Conservation (phyloP, 2,113 vertebrate species). For the Phyllostomus discolor region DNA sequence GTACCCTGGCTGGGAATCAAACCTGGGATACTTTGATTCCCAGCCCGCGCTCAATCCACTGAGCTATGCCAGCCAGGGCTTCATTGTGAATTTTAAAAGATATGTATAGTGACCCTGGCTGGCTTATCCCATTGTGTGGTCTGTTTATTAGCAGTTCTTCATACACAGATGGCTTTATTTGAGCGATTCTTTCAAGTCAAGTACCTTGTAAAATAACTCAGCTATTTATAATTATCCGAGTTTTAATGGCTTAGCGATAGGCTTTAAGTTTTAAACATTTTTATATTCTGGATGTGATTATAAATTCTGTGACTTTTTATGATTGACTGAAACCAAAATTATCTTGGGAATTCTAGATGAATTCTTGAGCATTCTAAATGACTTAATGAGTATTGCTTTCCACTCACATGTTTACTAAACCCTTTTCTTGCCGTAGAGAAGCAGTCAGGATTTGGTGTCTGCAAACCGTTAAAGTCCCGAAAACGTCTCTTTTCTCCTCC, state of each 20-base stretch:
- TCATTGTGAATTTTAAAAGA: not conserved
- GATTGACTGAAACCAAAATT: not conserved
- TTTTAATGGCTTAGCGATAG: not conserved
- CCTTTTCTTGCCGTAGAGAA: not conserved
- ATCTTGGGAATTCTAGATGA: no score
- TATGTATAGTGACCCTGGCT: constrained; percentile 5
- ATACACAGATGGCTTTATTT: not conserved
- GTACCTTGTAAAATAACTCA: constrained; percentile 27
- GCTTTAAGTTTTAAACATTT: constrained; percentile 23
- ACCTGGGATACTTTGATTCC: no score
- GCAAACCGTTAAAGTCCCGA: not conserved
- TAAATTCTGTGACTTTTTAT: constrained; percentile 29
- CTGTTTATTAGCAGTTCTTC: not conserved
- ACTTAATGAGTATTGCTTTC: not conserved
- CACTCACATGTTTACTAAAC: not conserved
- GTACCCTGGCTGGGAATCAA: no score
- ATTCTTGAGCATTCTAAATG: not conserved
- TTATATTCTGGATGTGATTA: constrained; percentile 19
- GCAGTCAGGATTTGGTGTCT: not conserved
- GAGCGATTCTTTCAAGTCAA: constrained; percentile 26
- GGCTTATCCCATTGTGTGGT: not conserved
- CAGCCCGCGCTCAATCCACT: no score
- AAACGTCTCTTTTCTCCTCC: not conserved
- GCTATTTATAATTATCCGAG: not conserved
- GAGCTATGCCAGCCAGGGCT: no score